Conservation (phyloP, 37 sponge, comb jelly and placozoan species). For the Hexactinellida sp. region DNA sequence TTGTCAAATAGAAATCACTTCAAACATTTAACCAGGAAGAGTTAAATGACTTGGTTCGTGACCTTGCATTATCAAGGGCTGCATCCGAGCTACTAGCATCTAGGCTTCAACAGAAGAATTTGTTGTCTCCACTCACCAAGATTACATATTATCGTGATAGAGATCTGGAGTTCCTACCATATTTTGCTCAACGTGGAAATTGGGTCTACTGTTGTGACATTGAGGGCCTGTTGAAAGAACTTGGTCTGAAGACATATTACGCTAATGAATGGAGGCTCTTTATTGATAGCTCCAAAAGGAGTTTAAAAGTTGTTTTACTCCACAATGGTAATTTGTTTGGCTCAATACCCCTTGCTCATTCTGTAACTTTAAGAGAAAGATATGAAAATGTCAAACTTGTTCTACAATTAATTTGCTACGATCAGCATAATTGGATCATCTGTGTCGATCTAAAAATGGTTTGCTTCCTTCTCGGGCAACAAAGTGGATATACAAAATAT, state of each 20-base stretch:
- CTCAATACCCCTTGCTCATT: conserved; percentile 17
- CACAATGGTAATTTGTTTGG: conserved; percentile 13
- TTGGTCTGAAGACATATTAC: conserved; percentile 9
- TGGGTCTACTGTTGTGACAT: conserved; percentile 15
- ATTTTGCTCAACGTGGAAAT: conserved; percentile 17
- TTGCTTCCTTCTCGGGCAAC: conserved; percentile 19
- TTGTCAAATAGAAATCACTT: neutral
- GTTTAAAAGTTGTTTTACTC: conserved; percentile 16
- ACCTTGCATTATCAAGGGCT: conserved; percentile 8
- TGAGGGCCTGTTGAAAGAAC: conserved; percentile 16
- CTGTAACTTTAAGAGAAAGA: neutral
- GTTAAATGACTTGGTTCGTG: conserved; percentile 19
- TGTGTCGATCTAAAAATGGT: conserved; percentile 17
- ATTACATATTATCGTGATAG: conserved; percentile 11
- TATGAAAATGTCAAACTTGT: conserved; percentile 14
- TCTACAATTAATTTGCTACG: neutral
- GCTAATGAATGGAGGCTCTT: conserved; percentile 16
- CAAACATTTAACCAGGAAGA: conserved; percentile 13
- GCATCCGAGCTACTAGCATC: conserved; percentile 16
- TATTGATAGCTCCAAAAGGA: conserved; percentile 15
- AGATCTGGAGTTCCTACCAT: neutral
- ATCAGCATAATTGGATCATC: neutral
- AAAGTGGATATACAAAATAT: conserved; percentile 14
- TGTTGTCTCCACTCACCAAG: conserved; percentile 10
- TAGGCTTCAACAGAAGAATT: conserved; percentile 12